Evolutionary conservation across 2,888 invertebrate genomes (phyloP), one percentile per base, ranked within the genome.

Genomic region (Agriopis aurantiaria): DNA sequence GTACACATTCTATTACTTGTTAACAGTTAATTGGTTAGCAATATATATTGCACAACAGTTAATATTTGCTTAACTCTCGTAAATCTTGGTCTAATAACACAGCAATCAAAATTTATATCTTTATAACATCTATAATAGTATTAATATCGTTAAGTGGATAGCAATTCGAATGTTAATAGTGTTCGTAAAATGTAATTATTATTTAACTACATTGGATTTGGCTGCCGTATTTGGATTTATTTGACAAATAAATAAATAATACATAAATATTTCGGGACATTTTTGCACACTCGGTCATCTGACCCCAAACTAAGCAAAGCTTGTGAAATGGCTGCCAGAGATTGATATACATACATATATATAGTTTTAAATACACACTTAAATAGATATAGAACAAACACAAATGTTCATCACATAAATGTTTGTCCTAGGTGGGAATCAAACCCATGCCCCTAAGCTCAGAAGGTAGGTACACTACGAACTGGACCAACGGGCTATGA

Each of bases 51-150:
- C 80, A 80, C 73, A 79, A 78, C 77, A 72, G 75, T 78, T 77
- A 78, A 79, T 84, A 84, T 88, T 86, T 86, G 85, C 82, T 71
- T 62, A 77, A 77, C 82, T 79, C 79, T 79, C 83, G 84, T 91
- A 90, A 91, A 89, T 90, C 88, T 83, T 75, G 72, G 72, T 81
- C 75, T 88, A 88, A 91, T 90, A 88, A 86, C 83, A 80, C 71
- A 82, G 82, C 83, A 80, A 85, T 86, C 82, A 83, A 65, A 61
- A 81, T 79, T 82, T 85, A 85, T 90, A 91, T 90, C 88, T 91
- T 89, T 88, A 90, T 89, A 85, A 83, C 83, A 88, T 89, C 87
- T 85, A 85, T 85, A 87, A 85, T 84, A 73, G 82, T 83, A 82
- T 83, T 83, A 88, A 87, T 86, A 83, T 76, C 74, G 77, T 79